A percentile compares a stretch with the other conserved stretches of the same genome.
Conservation (phyloP, 1,140 invertebrate genomes). For the Drosophila suzukii region DNA sequence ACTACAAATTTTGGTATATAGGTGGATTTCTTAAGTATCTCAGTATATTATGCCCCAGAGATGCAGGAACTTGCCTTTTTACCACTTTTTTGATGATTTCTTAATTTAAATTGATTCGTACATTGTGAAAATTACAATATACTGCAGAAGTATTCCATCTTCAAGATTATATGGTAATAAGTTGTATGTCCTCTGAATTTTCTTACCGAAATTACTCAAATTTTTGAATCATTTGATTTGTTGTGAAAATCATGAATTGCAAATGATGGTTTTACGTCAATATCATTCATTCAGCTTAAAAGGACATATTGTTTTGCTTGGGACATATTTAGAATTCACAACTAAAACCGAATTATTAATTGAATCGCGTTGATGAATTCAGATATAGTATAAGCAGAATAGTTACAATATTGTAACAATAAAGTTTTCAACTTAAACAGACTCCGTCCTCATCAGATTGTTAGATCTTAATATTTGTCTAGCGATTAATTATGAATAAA, state of each 20-base stretch:
- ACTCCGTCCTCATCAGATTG: slow-evolving; percentile 36
- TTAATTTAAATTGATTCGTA: neutral
- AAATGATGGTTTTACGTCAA: too few relatives aligned
- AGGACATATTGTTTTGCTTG: too few relatives aligned
- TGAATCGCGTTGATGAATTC: neutral
- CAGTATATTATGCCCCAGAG: neutral
- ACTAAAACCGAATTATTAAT: too few relatives aligned
- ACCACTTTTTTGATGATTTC: too few relatives aligned
- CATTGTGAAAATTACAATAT: neutral
- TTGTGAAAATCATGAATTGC: too few relatives aligned
- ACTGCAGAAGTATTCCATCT: neutral
- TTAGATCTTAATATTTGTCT: slow-evolving; percentile 9
- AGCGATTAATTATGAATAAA: slow-evolving; percentile 4
- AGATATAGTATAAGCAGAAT: neutral
- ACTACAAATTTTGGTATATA: neutral
- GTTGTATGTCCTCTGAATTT: neutral
- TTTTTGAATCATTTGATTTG: too few relatives aligned
- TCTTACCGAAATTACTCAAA: too few relatives aligned
- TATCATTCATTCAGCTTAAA: too few relatives aligned
- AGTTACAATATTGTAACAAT: neutral
- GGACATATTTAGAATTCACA: too few relatives aligned
- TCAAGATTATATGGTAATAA: neutral
- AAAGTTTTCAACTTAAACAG: slow-evolving; percentile 7
- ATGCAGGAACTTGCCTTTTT: neutral
- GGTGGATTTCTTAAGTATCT: neutral